Evolutionary conservation across 2,113 vertebrate genomes (phyloP).

Genomic region (Poecilia latipinna): DNA sequence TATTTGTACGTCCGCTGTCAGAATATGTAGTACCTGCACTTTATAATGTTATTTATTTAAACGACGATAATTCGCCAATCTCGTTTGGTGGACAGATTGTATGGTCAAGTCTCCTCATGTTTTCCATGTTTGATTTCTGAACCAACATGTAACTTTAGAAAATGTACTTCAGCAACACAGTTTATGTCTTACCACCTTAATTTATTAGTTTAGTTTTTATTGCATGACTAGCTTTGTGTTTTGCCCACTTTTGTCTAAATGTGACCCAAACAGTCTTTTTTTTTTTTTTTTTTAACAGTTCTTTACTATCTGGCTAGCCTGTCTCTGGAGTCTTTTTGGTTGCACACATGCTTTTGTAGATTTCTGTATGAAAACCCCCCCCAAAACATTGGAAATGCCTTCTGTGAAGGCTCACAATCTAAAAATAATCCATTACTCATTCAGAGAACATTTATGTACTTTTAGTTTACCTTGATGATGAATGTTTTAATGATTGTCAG

Average conservation of each 20-base stretch:
- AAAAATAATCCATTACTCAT: slow-evolving; percentile 44
- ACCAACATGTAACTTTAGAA: slow-evolving; percentile 50
- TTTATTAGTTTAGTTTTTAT: slow-evolving; percentile 20
- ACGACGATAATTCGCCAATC: slow-evolving; percentile 31
- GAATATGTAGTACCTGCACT: slow-evolving; percentile 68
- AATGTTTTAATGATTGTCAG: slow-evolving; percentile 31
- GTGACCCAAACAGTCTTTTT: slow-evolving; percentile 15
- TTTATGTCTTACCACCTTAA: slow-evolving; percentile 69
- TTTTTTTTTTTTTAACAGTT: slow-evolving; percentile 23
- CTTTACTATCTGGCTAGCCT: slow-evolving; percentile 23
- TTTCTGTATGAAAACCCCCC: slow-evolving; percentile 4
- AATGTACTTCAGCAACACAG: slow-evolving; percentile 42
- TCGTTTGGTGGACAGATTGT: slow-evolving; percentile 30
- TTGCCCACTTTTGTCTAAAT: slow-evolving; percentile 21
- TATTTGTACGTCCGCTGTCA: slow-evolving; percentile 28
- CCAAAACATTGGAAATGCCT: slow-evolving; percentile 46
- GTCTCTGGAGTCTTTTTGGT: slow-evolving; percentile 1
- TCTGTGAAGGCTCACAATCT: slow-evolving; percentile 70
- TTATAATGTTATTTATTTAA: slow-evolving; percentile 70
- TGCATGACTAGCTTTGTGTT: slow-evolving; percentile 42
- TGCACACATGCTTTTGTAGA: slow-evolving; percentile 35
- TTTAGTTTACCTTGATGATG: slow-evolving; percentile 30
- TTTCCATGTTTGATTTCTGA: slow-evolving; percentile 25
- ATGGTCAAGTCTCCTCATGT: neutral
- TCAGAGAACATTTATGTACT: slow-evolving; percentile 19